Evolutionary conservation across 1,140 invertebrate species (phyloP), one percentile per base, ranked within the genome.

Genomic region (Bombus sylvicola): DNA sequence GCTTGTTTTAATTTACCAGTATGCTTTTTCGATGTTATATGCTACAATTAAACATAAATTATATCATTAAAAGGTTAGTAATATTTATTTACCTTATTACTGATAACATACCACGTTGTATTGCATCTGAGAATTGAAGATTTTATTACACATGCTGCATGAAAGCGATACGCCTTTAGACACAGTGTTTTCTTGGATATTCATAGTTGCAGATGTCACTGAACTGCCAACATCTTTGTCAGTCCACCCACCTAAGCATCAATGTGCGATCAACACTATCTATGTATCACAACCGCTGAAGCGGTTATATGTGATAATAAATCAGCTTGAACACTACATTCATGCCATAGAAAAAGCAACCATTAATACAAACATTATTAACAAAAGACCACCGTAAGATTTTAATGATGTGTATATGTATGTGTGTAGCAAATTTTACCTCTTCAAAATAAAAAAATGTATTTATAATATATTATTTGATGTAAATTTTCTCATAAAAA

Each of bases 181-280:
- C 76, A 37, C 69, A 9, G 80, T 64, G 57, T 64, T 68, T 57
- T 85, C 76, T 34, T 88, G 87, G 31, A 83, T 41, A 81, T 87
- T 89, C 13, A 68, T 53, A 62, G 89, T 64, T 28, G 87, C 77
- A 41, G 86, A 83, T 37, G 86, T 53, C 82, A 87, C 34, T n/a
- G 87, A 53, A 75, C 43, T 78, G 53, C 89, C 87, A 89, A 87
- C 81, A 80, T 90, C 89, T 74, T 87, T 89, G 69, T 77, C 90
- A 83, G 82, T 88, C 93, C 93, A 93, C 83, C 92, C 93, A 95
- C 95, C 95, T 95, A 95, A 94, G 95, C 95, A 95, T 94, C 92
- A 95, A 95, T 95, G 94, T 95, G 92, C 91, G 94, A 94, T 95
- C 95, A 95, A 95, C 91, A 95, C 94, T 95, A 95, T 95, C 94